A percentile compares a stretch with the other conserved stretches of the same genome.
Conservation (phyloP, 2,113 vertebrate species). For the Hypocryptadius cinnamomeus region DNA sequence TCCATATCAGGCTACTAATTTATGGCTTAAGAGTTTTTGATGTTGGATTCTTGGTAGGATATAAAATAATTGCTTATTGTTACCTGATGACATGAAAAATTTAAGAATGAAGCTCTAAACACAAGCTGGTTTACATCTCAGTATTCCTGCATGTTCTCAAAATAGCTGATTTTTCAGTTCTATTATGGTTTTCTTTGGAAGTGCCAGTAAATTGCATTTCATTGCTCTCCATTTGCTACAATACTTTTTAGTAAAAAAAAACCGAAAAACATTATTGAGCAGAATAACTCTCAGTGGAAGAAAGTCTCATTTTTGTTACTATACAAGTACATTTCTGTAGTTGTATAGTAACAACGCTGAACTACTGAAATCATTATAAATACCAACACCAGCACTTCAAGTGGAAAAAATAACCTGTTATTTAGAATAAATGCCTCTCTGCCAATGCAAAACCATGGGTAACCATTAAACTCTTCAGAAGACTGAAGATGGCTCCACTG, state of each 20-base stretch:
- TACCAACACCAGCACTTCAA: background rate
- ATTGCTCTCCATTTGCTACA: background rate
- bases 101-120: background rate
- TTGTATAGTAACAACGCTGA: no score
- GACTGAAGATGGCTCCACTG: background rate
- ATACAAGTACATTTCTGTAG: background rate
- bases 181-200: background rate
- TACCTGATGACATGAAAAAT: background rate
- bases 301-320: background rate
- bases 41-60: background rate
- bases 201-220: background rate
- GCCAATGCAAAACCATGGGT: background rate
- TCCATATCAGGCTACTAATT: background rate
- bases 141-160: background rate
- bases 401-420: background rate
- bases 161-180: background rate
- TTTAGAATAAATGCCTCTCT: background rate
- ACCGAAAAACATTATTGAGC: background rate
- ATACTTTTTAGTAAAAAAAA: background rate
- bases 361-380: background rate
- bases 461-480: background rate
- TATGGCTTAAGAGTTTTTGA: background rate
- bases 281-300: background rate
- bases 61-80: background rate
- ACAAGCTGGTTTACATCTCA: background rate